A percentile compares a stretch with the other conserved stretches of the same genome.
Evolutionary conservation across 2,113 vertebrate genomes (phyloP).

Genomic region (Brienomyrus longianalis): DNA sequence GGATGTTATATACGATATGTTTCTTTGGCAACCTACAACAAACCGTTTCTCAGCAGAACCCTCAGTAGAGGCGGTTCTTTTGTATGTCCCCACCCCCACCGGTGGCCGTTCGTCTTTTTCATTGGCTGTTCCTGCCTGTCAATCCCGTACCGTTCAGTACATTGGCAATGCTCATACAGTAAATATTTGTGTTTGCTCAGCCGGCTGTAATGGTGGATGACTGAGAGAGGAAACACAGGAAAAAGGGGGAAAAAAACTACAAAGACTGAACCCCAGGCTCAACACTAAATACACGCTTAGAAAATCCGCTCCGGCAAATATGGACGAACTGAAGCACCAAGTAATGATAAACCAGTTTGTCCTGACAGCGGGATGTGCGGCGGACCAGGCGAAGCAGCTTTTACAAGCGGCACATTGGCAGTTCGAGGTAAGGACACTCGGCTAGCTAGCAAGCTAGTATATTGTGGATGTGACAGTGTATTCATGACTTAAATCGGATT

Average conservation of each 20-base stretch:
- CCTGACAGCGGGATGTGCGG: conserved; percentile 91
- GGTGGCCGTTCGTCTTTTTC: conserved; percentile 15
- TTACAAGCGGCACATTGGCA: conserved; percentile 95
- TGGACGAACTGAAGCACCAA: conserved; percentile 95
- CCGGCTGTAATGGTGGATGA: conserved; percentile 89
- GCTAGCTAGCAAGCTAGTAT: conserved; percentile 15
- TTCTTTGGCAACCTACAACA: conserved; percentile 7
- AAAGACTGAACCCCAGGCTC: conserved; percentile 50
- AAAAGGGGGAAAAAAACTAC: conserved; percentile 34
- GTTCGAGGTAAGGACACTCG: conserved; percentile 75
- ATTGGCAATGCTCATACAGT: conserved; percentile 76
- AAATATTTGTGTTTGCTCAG: conserved; percentile 94
- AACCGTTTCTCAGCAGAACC: conserved; percentile 12
- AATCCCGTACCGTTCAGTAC: conserved; percentile 58
- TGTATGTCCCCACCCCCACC: conserved; percentile 66
- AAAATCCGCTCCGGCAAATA: conserved; percentile 68
- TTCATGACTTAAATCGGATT: conserved; percentile 28
- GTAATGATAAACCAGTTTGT: conserved; percentile 98
- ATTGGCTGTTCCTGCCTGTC: conserved; percentile 55
- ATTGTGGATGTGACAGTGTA: conserved; percentile 38
- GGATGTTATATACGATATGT: background rate
- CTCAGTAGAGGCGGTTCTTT: conserved; percentile 8
- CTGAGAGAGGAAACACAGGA: conserved; percentile 59
- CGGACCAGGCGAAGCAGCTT: conserved; percentile 94
- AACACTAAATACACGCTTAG: conserved; percentile 52